phyloP scores from a whole-genome alignment of 2,797 vertebrate species.

The Cossypha heuglini region DNA sequence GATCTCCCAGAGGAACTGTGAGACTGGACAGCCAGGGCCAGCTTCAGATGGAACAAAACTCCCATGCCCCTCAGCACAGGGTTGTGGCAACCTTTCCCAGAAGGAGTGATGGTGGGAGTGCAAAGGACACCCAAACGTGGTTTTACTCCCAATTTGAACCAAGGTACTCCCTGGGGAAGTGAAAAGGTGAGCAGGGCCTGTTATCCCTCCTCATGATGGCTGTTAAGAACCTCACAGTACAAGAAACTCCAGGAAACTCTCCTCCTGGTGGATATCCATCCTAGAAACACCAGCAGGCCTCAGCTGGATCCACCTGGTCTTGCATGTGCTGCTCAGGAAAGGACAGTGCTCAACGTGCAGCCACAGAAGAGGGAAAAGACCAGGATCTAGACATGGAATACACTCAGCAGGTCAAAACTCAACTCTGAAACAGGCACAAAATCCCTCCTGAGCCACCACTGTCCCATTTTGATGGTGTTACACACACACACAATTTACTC shows the following conservation, averaged over 20 bases:
- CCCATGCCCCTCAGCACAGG: not conserved
- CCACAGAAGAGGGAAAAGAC: not conserved
- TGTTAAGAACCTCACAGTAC: fast-evolving
- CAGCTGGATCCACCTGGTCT: not conserved
- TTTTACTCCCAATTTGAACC: fast-evolving
- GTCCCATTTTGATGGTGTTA: fast-evolving
- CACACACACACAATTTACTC: not conserved
- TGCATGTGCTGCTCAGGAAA: not conserved
- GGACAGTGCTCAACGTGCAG: fast-evolving
- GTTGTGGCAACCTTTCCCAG: not conserved
- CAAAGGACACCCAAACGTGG: fast-evolving
- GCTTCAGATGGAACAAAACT: not conserved
- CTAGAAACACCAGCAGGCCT: not conserved
- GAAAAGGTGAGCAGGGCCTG: not conserved
- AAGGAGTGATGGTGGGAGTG: fast-evolving
- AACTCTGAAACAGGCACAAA: not conserved
- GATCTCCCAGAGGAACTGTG: not conserved
- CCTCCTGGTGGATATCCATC: not conserved
- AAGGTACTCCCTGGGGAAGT: not conserved
- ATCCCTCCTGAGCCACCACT: not conserved
- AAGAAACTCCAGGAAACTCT: not conserved
- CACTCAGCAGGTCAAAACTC: not conserved
- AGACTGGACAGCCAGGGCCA: not conserved
- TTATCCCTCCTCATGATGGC: not conserved
- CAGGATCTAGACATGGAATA: not conserved